phyloP scores from a whole-genome alignment of 1,140 invertebrate genomes.

The Galleria mellonella region DNA sequence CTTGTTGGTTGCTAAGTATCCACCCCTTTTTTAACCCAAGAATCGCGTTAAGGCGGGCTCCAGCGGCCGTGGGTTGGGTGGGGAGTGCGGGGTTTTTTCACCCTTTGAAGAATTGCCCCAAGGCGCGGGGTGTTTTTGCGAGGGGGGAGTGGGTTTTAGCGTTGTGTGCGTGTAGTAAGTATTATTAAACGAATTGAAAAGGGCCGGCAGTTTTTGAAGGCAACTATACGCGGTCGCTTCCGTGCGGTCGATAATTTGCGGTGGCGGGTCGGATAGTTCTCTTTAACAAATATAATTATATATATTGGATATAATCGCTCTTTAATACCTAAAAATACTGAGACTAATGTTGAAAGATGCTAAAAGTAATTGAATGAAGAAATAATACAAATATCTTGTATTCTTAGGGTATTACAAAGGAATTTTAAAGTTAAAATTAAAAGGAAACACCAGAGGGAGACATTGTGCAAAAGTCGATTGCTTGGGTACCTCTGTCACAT shows the following conservation, averaged over 20 bases:
- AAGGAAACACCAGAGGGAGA: no score
- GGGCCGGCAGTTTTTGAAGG: constrained; percentile 58
- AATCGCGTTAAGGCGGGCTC: constrained; percentile 64
- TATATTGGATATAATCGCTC: no score
- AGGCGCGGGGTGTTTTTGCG: constrained; percentile 51
- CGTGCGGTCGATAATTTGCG: constrained; percentile 19
- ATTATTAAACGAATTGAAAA: constrained; percentile 56
- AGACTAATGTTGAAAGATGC: no score
- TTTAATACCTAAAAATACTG: no score
- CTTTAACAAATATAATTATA: no score
- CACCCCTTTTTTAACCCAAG: constrained; percentile 71
- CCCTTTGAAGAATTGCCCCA: constrained; percentile 71
- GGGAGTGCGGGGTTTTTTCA: constrained; percentile 58
- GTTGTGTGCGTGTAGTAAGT: constrained; percentile 50
- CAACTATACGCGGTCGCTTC: constrained; percentile 4
- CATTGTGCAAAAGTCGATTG: no score
- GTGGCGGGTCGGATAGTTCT: no score
- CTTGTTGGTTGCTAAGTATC: constrained; percentile 62
- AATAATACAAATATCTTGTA: no score
- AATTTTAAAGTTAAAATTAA: no score
- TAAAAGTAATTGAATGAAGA: no score
- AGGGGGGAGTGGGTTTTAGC: constrained; percentile 11
- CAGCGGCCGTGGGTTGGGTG: constrained; percentile 16
- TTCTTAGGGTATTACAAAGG: no score
- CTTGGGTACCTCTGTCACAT: no score